Base-by-base conservation (phyloP, 2,888 invertebrate genomes). In the Odontocolon sp. region DNA sequence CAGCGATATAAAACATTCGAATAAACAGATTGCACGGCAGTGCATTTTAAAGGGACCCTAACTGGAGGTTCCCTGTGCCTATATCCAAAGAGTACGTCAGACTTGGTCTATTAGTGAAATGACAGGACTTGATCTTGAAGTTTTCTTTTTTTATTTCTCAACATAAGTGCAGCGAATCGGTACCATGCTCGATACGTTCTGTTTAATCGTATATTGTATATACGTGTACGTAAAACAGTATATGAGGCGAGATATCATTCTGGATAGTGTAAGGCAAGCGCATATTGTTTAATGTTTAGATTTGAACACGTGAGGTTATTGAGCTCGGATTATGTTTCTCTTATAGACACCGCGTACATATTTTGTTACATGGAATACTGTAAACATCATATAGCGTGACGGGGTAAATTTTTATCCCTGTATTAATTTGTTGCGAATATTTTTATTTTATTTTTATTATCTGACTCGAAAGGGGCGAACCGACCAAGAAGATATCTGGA, bases 101-200 rank as follows among this genome's bases (percentile, higher is more conserved):
- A 47, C 68, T 57, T 47, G 16, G 68, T 47, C 36, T 67, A 28
- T 11, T 40, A 54, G 28, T 57, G 68, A 47, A 38, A 38, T 23
- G n/a, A 8, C 36, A 23, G 47, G 57, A 47, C 57, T 57, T 36
- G n/a, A n/a, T 57, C 33, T 14, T 23, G 14, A 38, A 38, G 36
- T 26, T 38, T 14, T 38, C n/a, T 31, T 52, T 31, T 33, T 50
- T 11, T 11, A 11, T 23, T 26, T 16, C 8, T 36, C 23, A 23
- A 33, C 28, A 9, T 42, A 31, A 21, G 33, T 18, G 11, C 38
- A 56, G 38, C 1, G 21, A 42, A 16, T 42, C 54, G 42, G 23
- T 67, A 54, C 42, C 54, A 31, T 67, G 66, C 42, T 67, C 54
- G 54, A 67, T 42, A 54, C 66, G 66, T 67, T 67, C 66, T 67